Conservation (phyloP, 2,888 invertebrate genomes). For the Synanthedon tipuliformis region DNA sequence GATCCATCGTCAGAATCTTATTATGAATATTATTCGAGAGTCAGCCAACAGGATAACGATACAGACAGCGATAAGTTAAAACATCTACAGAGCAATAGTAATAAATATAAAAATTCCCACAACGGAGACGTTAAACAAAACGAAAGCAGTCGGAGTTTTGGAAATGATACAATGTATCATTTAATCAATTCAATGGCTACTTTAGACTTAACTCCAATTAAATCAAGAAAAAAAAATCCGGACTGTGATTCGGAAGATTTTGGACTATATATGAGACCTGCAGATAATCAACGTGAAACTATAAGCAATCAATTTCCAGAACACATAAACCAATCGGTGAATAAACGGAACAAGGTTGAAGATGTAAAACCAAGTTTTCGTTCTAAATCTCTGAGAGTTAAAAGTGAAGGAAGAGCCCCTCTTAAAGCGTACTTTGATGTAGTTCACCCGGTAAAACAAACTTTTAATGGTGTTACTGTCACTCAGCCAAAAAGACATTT, state of each 20-base stretch:
- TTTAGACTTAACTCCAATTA: constrained; percentile 51
- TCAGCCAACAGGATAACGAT: constrained; percentile 63
- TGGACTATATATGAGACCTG: constrained; percentile 57
- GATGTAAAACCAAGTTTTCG: constrained; percentile 60
- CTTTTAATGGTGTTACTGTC: constrained; percentile 55
- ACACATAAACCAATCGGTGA: constrained; percentile 45
- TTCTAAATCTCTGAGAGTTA: constrained; percentile 64
- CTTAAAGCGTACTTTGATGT: constrained; percentile 51
- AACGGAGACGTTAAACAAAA: constrained; percentile 14
- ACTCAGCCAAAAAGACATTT: constrained; percentile 66
- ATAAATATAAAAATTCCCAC: constrained; percentile 29
- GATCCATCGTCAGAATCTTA: constrained; percentile 64
- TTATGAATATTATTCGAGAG: constrained; percentile 64
- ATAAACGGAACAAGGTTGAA: constrained; percentile 50
- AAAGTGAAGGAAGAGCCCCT: constrained; percentile 62
- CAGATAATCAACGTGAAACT: constrained; percentile 49
- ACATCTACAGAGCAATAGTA: constrained; percentile 42
- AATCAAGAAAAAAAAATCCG: constrained; percentile 43
- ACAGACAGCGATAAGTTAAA: constrained; percentile 62
- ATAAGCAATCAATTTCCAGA: constrained; percentile 59
- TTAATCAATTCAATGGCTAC: constrained; percentile 62
- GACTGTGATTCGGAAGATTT: constrained; percentile 60
- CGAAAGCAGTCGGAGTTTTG: constrained; percentile 17
- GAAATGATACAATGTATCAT: constrained; percentile 51
- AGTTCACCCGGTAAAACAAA: constrained; percentile 31